Percentiles rank a stretch among this genome's conserved stretches.
Evolutionary conservation across 2,113 vertebrate species (phyloP).

Genomic region (Tricholaema leucomelas): DNA sequence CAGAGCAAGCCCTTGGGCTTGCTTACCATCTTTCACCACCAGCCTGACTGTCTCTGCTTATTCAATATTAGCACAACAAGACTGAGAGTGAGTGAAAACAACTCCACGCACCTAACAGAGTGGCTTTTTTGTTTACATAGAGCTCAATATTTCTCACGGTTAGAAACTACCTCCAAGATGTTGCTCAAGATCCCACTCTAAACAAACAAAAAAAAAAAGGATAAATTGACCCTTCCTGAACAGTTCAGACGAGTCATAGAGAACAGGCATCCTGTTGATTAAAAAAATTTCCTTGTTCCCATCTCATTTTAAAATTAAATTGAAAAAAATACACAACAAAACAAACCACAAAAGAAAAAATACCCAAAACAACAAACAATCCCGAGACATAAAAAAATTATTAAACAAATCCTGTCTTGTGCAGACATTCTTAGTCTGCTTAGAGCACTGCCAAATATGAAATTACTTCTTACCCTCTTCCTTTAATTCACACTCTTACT

Average conservation of each 20-base stretch:
- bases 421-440: neutral
- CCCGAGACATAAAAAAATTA: neutral
- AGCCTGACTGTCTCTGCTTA: slow-evolving; percentile 76
- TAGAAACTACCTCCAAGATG: slow-evolving; percentile 52
- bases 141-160: slow-evolving; percentile 68
- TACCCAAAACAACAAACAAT: neutral
- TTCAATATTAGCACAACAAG: slow-evolving; percentile 74
- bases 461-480: neutral
- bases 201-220: neutral
- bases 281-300: slow-evolving; percentile 39
- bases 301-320: slow-evolving; percentile 31
- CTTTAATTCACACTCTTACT: neutral
- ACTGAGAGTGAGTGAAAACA: slow-evolving; percentile 74
- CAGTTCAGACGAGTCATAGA: slow-evolving; percentile 6
- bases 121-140: slow-evolving; percentile 78
- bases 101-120: slow-evolving; percentile 71
- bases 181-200: slow-evolving; percentile 6
- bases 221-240: neutral
- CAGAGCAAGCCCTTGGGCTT: slow-evolving; percentile 80
- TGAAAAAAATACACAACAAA: neutral
- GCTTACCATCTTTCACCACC: slow-evolving; percentile 79
- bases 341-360: neutral
- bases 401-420: neutral
- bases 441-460: neutral
- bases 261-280: slow-evolving; percentile 57